Conservation (phyloP, 2,888 invertebrate species). For the Cepaea hortensis region DNA sequence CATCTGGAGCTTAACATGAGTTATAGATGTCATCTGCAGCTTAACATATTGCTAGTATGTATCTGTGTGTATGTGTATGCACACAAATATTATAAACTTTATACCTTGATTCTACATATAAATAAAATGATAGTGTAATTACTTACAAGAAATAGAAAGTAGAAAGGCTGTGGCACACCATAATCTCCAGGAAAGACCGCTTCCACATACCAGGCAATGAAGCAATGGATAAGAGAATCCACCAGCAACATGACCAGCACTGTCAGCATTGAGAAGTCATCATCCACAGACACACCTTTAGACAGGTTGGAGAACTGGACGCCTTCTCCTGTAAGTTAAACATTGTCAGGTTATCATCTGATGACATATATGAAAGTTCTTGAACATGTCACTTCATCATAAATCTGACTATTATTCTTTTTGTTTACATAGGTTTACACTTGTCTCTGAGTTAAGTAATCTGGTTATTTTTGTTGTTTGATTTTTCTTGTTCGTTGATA, state of each 20-base stretch:
- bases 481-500: no score
- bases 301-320: constrained; percentile 71
- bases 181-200: constrained; percentile 90
- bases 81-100: no score
- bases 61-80: no score
- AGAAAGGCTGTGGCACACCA: constrained; percentile 88
- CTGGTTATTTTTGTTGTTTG: no score
- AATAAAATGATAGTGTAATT: not conserved
- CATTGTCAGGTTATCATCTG: not conserved
- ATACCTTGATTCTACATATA: no score
- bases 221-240: constrained; percentile 84
- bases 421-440: no score
- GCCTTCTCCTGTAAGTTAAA: constrained; percentile 65
- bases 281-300: constrained; percentile 82
- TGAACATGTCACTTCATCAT: no score
- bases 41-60: no score
- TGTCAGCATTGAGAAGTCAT: constrained; percentile 81
- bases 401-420: no score
- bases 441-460: no score
- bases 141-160: constrained; percentile 85
- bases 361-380: not conserved
- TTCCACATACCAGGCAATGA: constrained; percentile 89
- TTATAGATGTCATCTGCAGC: no score
- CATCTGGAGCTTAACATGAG: no score
- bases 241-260: constrained; percentile 85